Evolutionary conservation across 2,888 invertebrate species (phyloP).

Genomic region (Lydus trimaculatus): DNA sequence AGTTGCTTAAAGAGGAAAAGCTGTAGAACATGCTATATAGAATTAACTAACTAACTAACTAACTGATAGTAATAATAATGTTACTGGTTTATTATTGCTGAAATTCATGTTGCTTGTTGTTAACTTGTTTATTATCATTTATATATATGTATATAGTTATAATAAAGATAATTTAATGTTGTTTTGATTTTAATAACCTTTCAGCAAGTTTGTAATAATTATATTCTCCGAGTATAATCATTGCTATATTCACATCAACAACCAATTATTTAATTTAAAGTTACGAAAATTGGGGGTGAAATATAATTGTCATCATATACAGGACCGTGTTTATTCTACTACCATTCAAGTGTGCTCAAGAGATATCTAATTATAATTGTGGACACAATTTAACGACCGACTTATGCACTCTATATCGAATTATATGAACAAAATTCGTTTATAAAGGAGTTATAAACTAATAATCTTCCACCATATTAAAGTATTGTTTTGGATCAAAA

Average conservation of each 20-base stretch:
- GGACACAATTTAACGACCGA: background rate
- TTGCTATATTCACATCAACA: constrained; percentile 26
- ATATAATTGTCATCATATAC: constrained; percentile 16
- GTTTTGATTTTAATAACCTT: constrained; percentile 30
- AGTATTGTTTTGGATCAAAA: background rate
- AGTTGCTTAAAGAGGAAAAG: background rate
- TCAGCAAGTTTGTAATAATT: constrained; percentile 23
- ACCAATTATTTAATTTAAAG: constrained; percentile 30
- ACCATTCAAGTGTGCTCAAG: background rate
- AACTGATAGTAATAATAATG: background rate
- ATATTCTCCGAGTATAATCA: constrained; percentile 20
- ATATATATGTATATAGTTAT: constrained; percentile 13
- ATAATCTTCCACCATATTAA: background rate
- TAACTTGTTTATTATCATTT: constrained; percentile 25
- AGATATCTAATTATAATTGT: background rate
- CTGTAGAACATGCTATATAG: background rate
- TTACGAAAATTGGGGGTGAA: constrained; percentile 21
- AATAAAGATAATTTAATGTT: constrained; percentile 16
- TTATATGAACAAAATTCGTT: background rate
- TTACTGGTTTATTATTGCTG: background rate
- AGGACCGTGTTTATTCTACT: background rate
- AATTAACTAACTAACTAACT: background rate
- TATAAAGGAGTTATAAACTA: background rate
- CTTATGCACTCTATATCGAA: background rate
- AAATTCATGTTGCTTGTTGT: constrained; percentile 21